These are phyloP conservation scores for Brachionichthys hirsutus DNA, from an alignment of 2,113 vertebrate species.

Conservation along the genomic window DNA sequence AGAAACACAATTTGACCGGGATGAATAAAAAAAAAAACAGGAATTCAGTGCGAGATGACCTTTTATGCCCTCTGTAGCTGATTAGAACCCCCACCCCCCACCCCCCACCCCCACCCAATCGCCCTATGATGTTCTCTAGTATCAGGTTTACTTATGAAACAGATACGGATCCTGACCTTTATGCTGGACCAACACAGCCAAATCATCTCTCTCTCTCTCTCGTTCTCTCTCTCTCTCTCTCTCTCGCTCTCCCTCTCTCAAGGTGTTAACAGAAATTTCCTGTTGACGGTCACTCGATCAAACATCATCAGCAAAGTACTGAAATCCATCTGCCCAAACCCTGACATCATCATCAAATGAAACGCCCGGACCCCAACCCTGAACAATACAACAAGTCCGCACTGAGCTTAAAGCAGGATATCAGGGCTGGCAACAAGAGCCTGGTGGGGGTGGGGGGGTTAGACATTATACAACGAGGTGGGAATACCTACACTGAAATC, in stretches of 20 bases:
- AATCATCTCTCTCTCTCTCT: constrained; percentile 18
- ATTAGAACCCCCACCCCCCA: not conserved
- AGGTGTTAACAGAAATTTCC: constrained; percentile 27
- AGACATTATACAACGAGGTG: constrained; percentile 31
- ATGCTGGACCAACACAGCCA: constrained; percentile 24
- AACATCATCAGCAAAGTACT: constrained; percentile 17
- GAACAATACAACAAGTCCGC: constrained; percentile 24
- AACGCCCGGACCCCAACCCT: not conserved
- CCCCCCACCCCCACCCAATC: constrained; percentile 13
- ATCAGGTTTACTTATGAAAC: constrained; percentile 64
- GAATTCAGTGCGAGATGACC: constrained; percentile 2
- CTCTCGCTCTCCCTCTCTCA: constrained; percentile 2
- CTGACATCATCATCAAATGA: not conserved
- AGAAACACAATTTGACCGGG: not conserved
- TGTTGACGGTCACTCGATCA: constrained; percentile 7
- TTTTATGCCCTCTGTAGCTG: not conserved
- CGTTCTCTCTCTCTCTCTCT: too few relatives aligned
- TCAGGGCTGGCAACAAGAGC: constrained; percentile 9
- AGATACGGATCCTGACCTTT: constrained; percentile 63
- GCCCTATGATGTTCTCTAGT: constrained; percentile 25
- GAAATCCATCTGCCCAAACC: constrained; percentile 44
- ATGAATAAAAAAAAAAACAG: not conserved
- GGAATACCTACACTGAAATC: constrained; percentile 15
- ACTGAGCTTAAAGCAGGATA: constrained; percentile 12
- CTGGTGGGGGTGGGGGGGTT: too few relatives aligned